These are phyloP conservation scores for Araneus ventricosus DNA, from an alignment of 1,140 invertebrate species.

Conservation along the genomic window DNA sequence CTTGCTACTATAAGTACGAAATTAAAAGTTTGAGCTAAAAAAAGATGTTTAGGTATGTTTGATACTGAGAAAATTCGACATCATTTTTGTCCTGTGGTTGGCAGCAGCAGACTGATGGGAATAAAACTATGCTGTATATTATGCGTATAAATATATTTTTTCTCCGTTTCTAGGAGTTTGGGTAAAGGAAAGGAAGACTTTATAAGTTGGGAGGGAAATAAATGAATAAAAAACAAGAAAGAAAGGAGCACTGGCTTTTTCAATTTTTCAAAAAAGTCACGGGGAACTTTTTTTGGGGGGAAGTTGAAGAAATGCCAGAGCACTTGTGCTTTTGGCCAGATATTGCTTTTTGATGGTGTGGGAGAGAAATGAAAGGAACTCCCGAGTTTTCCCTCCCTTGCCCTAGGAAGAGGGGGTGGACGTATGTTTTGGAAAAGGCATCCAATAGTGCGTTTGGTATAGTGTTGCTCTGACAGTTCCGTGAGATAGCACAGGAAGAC, in stretches of 20 bases:
- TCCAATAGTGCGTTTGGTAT: background rate
- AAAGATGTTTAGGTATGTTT: background rate
- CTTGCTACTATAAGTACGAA: too few relatives aligned
- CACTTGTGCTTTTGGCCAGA: conserved; percentile 71
- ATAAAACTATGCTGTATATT: conserved; percentile 16
- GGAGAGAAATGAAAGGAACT: conserved; percentile 67
- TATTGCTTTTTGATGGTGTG: conserved; percentile 73
- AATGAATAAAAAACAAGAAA: conserved; percentile 21
- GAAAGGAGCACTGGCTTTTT: background rate
- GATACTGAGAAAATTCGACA: background rate
- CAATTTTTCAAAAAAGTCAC: conserved; percentile 57
- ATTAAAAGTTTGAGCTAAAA: too few relatives aligned
- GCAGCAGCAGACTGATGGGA: conserved; percentile 1
- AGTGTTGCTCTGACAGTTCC: conserved; percentile 28
- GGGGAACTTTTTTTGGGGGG: conserved; percentile 54
- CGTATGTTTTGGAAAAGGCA: background rate
- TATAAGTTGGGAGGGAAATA: conserved; percentile 44
- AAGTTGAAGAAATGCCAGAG: conserved; percentile 66
- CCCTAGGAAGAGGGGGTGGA: background rate
- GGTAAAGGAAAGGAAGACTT: conserved; percentile 6
- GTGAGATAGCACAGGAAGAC: background rate
- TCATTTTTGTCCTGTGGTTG: background rate
- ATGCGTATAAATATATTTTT: background rate
- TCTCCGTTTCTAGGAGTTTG: background rate
- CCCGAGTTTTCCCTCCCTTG: background rate